A percentile compares a stretch with the other conserved stretches of the same genome.
These are phyloP conservation scores for Tinea pellionella DNA, from an alignment of 2,888 invertebrate species.

Conservation along the genomic window DNA sequence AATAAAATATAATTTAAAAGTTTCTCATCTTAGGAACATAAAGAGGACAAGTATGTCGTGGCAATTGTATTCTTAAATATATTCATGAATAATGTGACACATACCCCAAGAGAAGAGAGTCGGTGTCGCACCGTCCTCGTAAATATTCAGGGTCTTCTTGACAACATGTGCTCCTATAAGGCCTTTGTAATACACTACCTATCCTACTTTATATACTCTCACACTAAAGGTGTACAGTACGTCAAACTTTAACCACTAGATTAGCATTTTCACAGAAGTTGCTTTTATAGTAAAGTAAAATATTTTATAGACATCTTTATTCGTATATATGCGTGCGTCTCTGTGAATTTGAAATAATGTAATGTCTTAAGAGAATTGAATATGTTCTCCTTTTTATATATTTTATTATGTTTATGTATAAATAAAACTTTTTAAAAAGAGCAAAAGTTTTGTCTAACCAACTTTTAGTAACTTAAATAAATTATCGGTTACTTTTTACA, in stretches of 20 bases:
- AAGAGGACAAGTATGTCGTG: conserved; percentile 10
- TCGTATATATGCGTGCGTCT: background rate
- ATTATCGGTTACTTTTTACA: too few species aligned
- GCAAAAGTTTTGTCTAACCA: too few species aligned
- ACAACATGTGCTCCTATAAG: conserved; percentile 6
- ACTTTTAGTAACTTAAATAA: too few species aligned
- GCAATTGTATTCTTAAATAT: conserved; percentile 37
- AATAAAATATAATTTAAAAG: too few species aligned
- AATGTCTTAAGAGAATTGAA: background rate
- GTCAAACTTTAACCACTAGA: background rate
- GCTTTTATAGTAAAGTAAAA: background rate
- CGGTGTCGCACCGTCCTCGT: conserved; percentile 27
- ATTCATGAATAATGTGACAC: conserved; percentile 51
- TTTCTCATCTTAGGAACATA: background rate
- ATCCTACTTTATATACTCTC: background rate
- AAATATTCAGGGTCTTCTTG: conserved; percentile 50
- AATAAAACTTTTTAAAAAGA: too few species aligned
- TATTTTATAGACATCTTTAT: background rate
- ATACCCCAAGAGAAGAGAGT: conserved; percentile 24
- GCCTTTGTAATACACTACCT: background rate
- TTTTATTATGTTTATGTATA: background rate
- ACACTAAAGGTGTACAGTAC: background rate
- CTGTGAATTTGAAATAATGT: background rate
- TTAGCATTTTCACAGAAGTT: background rate
- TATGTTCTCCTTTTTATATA: background rate